phyloP scores from a whole-genome alignment of 1,140 invertebrate species.

The Penaeus chinensis region DNA sequence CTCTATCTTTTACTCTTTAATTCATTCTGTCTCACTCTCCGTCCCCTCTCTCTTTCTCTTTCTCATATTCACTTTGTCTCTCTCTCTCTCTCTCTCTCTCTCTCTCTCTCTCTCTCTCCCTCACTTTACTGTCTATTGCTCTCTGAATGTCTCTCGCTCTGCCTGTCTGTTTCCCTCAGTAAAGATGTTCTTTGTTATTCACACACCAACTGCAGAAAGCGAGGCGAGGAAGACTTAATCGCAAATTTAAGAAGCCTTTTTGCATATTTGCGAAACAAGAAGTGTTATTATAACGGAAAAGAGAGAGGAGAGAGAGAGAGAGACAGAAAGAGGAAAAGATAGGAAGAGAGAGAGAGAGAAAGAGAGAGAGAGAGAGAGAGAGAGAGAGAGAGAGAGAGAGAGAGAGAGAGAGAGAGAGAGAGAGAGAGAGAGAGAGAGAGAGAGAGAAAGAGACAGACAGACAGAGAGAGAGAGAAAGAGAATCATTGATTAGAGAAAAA shows the following conservation, averaged over 20 bases:
- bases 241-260: too few relatives aligned
- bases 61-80: background rate
- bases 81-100: slow-evolving; percentile 1
- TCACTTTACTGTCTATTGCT: background rate
- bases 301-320: background rate
- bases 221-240: too few relatives aligned
- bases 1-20: too few relatives aligned
- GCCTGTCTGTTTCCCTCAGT: background rate
- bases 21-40: too few relatives aligned
- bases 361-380: slow-evolving; percentile 3
- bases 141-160: background rate
- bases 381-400: background rate
- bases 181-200: background rate
- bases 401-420: background rate
- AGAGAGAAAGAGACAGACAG: too few relatives aligned
- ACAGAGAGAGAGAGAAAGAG: background rate
- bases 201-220: too few relatives aligned
- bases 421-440: too few relatives aligned
- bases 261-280: too few relatives aligned
- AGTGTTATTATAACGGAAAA: background rate
- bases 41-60: too few relatives aligned
- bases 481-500: background rate
- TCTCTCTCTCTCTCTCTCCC: slow-evolving; percentile 6
- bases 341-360: background rate
- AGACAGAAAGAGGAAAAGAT: background rate